Evolutionary conservation across 2,888 invertebrate species (phyloP).

Genomic region (Pomacea canaliculata): DNA sequence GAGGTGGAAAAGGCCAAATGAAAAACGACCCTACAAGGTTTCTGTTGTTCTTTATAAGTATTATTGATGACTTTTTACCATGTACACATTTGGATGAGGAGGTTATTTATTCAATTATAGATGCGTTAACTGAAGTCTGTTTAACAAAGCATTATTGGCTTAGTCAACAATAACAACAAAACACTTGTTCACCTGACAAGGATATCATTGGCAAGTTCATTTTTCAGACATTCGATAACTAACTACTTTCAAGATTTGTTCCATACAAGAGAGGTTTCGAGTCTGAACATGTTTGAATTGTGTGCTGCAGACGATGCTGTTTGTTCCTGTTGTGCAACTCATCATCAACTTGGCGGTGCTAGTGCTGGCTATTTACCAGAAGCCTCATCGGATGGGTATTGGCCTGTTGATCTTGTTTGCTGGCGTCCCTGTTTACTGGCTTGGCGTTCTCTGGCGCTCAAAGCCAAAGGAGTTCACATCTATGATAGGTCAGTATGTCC

Average conservation of each 20-base stretch:
- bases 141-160: no score
- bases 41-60: not conserved
- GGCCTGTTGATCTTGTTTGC: slow-evolving; percentile 84
- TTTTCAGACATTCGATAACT: no score
- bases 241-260: no score
- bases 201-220: no score
- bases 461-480: slow-evolving; percentile 56
- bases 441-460: slow-evolving; percentile 78
- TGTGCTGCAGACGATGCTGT: slow-evolving; percentile 76
- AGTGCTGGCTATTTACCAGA: slow-evolving; percentile 83
- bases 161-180: no score
- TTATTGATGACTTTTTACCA: not conserved
- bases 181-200: no score
- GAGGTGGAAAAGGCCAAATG: slow-evolving; percentile 48
- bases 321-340: slow-evolving; percentile 84
- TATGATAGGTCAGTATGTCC: slow-evolving; percentile 46
- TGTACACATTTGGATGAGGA: not conserved
- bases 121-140: no score
- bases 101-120: not conserved
- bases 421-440: slow-evolving; percentile 85
- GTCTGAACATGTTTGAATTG: not conserved
- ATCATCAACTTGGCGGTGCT: slow-evolving; percentile 83
- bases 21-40: slow-evolving; percentile 58
- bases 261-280: no score
- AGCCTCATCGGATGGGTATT: slow-evolving; percentile 84